Percentiles rank a stretch among this genome's conserved stretches.
Evolutionary conservation across 2,888 invertebrate genomes (phyloP).

Genomic region (Dysmachus trigonus): DNA sequence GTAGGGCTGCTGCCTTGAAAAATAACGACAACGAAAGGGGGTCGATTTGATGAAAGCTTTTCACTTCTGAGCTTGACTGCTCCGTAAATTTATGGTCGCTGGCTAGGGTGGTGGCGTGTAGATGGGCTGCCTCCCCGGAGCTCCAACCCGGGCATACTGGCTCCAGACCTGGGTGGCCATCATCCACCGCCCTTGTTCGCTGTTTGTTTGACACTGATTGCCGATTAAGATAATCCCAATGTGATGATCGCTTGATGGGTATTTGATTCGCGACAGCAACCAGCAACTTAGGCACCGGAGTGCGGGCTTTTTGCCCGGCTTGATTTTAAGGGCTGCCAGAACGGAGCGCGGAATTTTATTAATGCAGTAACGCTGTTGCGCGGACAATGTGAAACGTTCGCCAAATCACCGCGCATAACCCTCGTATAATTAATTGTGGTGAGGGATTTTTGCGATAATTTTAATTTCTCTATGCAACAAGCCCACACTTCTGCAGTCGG

Average conservation of each 20-base stretch:
- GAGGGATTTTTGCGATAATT: background rate
- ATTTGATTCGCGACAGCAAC: constrained; percentile 50
- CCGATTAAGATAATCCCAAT: constrained; percentile 53
- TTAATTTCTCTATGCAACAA: background rate
- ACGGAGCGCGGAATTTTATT: background rate
- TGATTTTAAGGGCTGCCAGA: background rate
- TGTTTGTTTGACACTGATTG: constrained; percentile 51
- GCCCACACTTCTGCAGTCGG: background rate
- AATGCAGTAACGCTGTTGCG: background rate
- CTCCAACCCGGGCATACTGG: background rate
- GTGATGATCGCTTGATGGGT: constrained; percentile 53
- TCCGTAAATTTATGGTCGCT: constrained; percentile 25
- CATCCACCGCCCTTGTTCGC: background rate
- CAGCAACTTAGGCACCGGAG: background rate
- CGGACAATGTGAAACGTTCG: background rate
- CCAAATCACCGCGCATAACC: background rate
- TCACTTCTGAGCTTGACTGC: constrained; percentile 31
- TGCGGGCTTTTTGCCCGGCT: background rate
- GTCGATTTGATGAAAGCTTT: constrained; percentile 38
- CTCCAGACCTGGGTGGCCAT: background rate
- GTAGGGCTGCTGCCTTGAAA: background rate
- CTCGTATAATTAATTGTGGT: background rate
- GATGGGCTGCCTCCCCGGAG: background rate
- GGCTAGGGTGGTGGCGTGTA: background rate
- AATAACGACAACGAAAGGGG: background rate